These are phyloP conservation scores for Myotis lucifugus DNA, from an alignment of 2,113 vertebrate genomes.

Conservation along the genomic window DNA sequence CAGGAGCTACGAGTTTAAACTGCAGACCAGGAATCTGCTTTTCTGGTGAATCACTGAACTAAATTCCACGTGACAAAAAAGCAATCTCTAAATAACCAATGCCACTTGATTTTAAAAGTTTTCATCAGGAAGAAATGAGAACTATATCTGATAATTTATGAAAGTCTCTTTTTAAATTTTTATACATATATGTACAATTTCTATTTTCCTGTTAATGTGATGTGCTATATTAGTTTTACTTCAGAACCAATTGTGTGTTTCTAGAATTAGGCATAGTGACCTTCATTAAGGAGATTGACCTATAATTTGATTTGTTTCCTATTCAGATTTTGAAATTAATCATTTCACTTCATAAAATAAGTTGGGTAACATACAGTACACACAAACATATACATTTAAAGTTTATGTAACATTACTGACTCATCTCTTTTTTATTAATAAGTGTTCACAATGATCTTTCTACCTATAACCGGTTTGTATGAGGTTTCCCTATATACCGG, in stretches of 20 bases:
- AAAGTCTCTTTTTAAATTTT: neutral
- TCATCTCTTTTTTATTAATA: neutral
- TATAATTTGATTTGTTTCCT: slow-evolving; percentile 14
- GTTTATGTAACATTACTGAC: neutral
- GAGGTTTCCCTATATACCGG: neutral
- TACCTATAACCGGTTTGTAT: neutral
- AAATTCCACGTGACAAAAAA: neutral
- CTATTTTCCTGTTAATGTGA: neutral
- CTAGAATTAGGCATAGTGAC: neutral
- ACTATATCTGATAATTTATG: neutral
- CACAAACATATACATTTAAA: neutral
- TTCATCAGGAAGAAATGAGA: neutral
- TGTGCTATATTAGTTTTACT: neutral
- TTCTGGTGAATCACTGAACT: slow-evolving; percentile 12
- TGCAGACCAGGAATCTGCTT: neutral
- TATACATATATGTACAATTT: neutral
- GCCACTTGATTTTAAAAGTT: neutral
- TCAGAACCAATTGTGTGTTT: neutral
- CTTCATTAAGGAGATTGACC: neutral
- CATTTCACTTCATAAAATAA: neutral
- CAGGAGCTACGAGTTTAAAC: neutral
- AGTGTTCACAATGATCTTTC: neutral
- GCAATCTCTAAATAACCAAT: slow-evolving; percentile 2
- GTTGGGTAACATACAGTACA: neutral
- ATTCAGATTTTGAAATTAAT: slow-evolving; percentile 25